These are phyloP conservation scores for Neomorphus geoffroyi DNA, from an alignment of 2,797 vertebrate species.

Conservation along the genomic window DNA sequence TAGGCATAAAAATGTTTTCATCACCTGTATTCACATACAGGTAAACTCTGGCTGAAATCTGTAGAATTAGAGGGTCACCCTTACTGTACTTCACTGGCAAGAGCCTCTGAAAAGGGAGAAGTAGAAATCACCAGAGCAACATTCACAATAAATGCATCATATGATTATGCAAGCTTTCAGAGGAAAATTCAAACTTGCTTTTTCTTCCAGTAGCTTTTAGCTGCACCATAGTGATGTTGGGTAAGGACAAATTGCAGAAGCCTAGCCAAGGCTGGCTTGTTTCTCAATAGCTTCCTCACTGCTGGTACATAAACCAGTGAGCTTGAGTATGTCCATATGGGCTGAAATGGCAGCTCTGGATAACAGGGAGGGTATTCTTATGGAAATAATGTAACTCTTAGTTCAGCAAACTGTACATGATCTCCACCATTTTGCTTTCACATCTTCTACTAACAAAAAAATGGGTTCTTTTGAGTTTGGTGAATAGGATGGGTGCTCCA, in stretches of 20 bases:
- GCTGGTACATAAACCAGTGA: background rate
- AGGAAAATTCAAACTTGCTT: background rate
- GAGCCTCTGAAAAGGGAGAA: background rate
- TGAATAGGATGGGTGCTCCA: too few species aligned
- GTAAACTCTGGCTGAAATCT: background rate
- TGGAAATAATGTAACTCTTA: background rate
- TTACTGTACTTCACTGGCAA: background rate
- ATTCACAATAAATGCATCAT: background rate
- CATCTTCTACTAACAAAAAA: too few species aligned
- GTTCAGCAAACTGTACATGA: background rate
- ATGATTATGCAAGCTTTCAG: background rate
- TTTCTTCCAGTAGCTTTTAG: background rate
- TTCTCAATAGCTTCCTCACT: background rate
- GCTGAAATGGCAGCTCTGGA: background rate
- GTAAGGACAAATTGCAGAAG: background rate
- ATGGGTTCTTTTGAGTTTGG: too few species aligned
- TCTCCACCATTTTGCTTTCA: too few species aligned
- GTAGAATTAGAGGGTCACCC: background rate
- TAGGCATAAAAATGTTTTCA: background rate
- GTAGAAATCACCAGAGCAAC: background rate
- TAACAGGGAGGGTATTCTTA: background rate
- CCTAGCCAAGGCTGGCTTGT: background rate
- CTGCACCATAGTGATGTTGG: background rate
- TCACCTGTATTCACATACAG: background rate
- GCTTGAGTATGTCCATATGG: background rate